Evolutionary conservation across 2,797 vertebrate species (phyloP).

Genomic region (Lepidocolaptes lacrymiger): DNA sequence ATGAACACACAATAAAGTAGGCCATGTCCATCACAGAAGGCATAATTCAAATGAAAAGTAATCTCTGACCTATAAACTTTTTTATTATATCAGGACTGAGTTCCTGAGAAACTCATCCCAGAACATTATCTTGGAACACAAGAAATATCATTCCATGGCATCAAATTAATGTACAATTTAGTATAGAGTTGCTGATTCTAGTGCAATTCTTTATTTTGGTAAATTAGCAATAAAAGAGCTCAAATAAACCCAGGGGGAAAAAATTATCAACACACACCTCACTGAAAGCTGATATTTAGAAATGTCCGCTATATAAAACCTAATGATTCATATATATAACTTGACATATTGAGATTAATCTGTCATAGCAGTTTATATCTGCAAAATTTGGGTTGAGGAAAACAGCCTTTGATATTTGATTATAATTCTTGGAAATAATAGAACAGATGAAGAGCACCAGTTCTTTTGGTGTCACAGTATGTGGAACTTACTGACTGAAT

Average conservation of each 20-base stretch:
- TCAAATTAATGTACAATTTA: constrained; percentile 49
- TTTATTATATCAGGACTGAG: not conserved
- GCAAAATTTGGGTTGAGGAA: not conserved
- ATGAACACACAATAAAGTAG: not conserved
- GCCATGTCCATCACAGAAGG: not conserved
- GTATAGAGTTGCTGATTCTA: constrained; percentile 24
- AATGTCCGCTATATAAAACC: constrained; percentile 5
- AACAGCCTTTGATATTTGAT: constrained; percentile 2
- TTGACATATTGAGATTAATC: constrained; percentile 44
- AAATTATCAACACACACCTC: not conserved
- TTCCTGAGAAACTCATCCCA: constrained; percentile 5
- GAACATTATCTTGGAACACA: not conserved
- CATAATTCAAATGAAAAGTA: not conserved
- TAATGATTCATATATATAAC: not conserved
- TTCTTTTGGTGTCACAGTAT: not conserved
- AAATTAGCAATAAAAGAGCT: constrained; percentile 4
- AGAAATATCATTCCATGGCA: not conserved
- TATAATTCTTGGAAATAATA: constrained; percentile 8
- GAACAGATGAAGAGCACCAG: not conserved
- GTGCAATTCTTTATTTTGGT: constrained; percentile 47
- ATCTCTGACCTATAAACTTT: not conserved
- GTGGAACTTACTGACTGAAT: not conserved
- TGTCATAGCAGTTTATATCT: constrained; percentile 11
- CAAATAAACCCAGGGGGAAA: constrained; percentile 26
- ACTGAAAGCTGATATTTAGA: not conserved